Percentiles rank a stretch among this genome's conserved stretches.
phyloP scores from a whole-genome alignment of 2,888 invertebrate genomes.

The Andrena marginata region DNA sequence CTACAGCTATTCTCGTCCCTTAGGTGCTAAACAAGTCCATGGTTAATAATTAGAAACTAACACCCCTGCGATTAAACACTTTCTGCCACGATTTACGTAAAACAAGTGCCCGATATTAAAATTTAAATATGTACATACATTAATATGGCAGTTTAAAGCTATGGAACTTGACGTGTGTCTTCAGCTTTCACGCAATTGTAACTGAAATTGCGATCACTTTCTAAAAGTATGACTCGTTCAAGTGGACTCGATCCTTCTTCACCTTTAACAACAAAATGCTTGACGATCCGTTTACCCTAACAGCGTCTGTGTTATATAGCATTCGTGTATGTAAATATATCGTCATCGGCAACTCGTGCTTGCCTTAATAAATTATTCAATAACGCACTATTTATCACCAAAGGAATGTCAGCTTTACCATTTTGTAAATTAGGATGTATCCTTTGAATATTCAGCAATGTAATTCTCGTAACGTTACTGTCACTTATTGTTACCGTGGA shows the following conservation, averaged over 20 bases:
- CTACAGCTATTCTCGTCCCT: slow-evolving; percentile 46
- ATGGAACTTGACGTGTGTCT: slow-evolving; percentile 53
- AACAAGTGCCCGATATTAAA: slow-evolving; percentile 54
- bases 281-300: slow-evolving; percentile 78
- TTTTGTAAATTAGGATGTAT: slow-evolving; percentile 77
- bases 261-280: slow-evolving; percentile 17
- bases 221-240: slow-evolving; percentile 7
- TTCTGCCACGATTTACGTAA: slow-evolving; percentile 51
- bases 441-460: slow-evolving; percentile 75
- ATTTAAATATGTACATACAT: slow-evolving; percentile 66
- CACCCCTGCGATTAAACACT: slow-evolving; percentile 18
- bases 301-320: slow-evolving; percentile 75
- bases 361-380: slow-evolving; percentile 79
- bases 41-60: slow-evolving; percentile 26
- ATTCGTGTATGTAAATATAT: slow-evolving; percentile 80
- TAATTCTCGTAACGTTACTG: slow-evolving; percentile 57
- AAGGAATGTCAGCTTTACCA: slow-evolving; percentile 81
- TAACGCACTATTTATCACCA: slow-evolving; percentile 81
- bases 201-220: slow-evolving; percentile 7
- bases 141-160: slow-evolving; percentile 73
- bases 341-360: slow-evolving; percentile 77
- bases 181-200: neutral
- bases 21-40: slow-evolving; percentile 33
- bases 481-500: slow-evolving; percentile 55
- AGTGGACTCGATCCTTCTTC: neutral